Base-by-base conservation (phyloP, 2,797 vertebrate species). In the Pelochelys cantorii region DNA sequence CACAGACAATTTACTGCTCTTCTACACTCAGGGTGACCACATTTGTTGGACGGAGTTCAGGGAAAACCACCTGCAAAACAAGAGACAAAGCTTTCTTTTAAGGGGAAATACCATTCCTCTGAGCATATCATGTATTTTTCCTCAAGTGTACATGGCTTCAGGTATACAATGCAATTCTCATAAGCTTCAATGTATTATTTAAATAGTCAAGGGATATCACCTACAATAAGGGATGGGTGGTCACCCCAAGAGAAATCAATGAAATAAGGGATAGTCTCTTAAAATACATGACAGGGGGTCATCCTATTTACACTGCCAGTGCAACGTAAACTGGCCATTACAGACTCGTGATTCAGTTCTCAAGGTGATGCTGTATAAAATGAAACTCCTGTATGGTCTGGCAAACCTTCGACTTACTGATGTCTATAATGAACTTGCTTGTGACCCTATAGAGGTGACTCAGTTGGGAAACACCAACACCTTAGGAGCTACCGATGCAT, bases 311-410 rank as follows among this genome's bases (percentile, higher is more conserved):
- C 60, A 48, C 29, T 89, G 18, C 54, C 13, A 48, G 34, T 18
- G 29, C 4, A 15, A 57, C 2, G 1, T 48, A 17, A 83, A 82
- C 5, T 1, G 0, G 1, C 88, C 37, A 25, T 5, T 12, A n/a
- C 62, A 57, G 34, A 90, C 54, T 57, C 84, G 77, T 27, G 42
- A 65, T 42, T 42, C n/a, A 86, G 56, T 48, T 48, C 86, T 84
- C 68, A 17, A 86, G 68, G 57, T 15, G 80, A 53, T 5, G 37
- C 53, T 15, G n/a, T 31, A 57, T 83, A 88, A 90, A 17, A 6
- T 11, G 55, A 87, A 37, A 5, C 14, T 37, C 68, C 27, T 0
- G 1, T n/a, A n/a, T 68, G 84, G 18, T 31, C 29, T 1, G 48
- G 56, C 23, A 87, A 52, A 75, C 74, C 27, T 85, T 20, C 9